Evolutionary conservation across 1,140 invertebrate species (phyloP).

Genomic region (Drosophila ohnishii): DNA sequence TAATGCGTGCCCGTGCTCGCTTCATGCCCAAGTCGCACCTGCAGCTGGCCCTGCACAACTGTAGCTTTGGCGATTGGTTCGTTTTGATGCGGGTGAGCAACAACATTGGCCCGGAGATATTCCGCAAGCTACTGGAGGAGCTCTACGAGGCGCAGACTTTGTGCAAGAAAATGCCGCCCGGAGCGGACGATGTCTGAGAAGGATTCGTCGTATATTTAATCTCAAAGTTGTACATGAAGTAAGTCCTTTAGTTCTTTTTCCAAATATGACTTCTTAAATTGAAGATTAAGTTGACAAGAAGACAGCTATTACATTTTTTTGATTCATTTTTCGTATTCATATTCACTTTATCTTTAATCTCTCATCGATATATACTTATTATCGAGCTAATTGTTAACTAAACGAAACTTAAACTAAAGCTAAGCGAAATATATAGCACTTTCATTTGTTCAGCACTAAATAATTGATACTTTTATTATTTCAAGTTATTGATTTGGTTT

Average conservation of each 20-base stretch:
- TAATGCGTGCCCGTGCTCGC: conserved; percentile 84
- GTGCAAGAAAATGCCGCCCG: conserved; percentile 5
- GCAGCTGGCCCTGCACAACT: conserved; percentile 33
- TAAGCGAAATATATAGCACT: conserved; percentile 16
- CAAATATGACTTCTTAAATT: not conserved
- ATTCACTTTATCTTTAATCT: conserved; percentile 3
- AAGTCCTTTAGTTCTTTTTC: not conserved
- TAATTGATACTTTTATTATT: not conserved
- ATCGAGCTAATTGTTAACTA: conserved; percentile 38
- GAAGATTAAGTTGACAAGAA: conserved; percentile 10
- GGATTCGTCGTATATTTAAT: not conserved
- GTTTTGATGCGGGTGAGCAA: conserved; percentile 87
- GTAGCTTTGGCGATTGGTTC: conserved; percentile 88
- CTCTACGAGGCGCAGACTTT: conserved; percentile 66
- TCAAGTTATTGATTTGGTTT: not conserved
- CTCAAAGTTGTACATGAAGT: conserved; percentile 17
- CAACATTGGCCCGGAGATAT: conserved; percentile 87
- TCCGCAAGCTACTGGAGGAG: conserved; percentile 84
- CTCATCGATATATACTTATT: conserved; percentile 51
- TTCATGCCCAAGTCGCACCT: conserved; percentile 51
- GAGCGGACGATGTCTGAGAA: conserved; percentile 31
- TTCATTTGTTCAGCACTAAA: conserved; percentile 6
- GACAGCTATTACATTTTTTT: conserved; percentile 3
- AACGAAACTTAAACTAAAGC: not conserved
- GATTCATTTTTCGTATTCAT: not conserved